These are phyloP conservation scores for Eupithecia dodoneata DNA, from an alignment of 2,888 invertebrate species.

Conservation along the genomic window DNA sequence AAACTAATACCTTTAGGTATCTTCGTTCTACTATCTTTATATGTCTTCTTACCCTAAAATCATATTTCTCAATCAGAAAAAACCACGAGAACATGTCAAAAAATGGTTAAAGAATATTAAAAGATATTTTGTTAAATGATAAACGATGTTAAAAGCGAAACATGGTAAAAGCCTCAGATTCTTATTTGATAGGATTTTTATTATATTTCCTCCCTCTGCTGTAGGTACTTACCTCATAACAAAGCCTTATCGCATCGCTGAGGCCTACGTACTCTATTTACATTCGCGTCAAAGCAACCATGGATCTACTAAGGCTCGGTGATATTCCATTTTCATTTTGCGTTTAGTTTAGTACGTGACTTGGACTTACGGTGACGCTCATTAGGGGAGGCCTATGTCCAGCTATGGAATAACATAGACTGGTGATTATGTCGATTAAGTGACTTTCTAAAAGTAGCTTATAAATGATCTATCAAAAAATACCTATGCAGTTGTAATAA, in stretches of 20 bases:
- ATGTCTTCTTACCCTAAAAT: too few relatives aligned
- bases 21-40: too few relatives aligned
- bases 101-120: neutral
- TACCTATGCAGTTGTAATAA: too few relatives aligned
- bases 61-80: neutral
- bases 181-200: constrained; percentile 51
- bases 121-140: neutral
- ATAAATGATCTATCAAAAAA: too few relatives aligned
- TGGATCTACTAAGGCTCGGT: constrained; percentile 46
- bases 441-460: too few relatives aligned
- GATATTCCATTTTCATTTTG: neutral
- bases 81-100: neutral
- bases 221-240: constrained; percentile 61
- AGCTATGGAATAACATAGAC: too few relatives aligned
- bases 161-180: constrained; percentile 14
- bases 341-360: neutral
- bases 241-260: constrained; percentile 79
- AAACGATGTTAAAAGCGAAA: constrained; percentile 5
- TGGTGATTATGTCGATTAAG: too few relatives aligned
- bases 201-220: constrained; percentile 57
- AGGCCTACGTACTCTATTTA: constrained; percentile 68
- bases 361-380: too few relatives aligned
- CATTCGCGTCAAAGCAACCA: constrained; percentile 71
- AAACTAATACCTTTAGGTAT: too few relatives aligned
- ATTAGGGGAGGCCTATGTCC: too few relatives aligned